These are phyloP conservation scores for Triops longicaudatus DNA, from an alignment of 1,140 invertebrate species.

Conservation along the genomic window DNA sequence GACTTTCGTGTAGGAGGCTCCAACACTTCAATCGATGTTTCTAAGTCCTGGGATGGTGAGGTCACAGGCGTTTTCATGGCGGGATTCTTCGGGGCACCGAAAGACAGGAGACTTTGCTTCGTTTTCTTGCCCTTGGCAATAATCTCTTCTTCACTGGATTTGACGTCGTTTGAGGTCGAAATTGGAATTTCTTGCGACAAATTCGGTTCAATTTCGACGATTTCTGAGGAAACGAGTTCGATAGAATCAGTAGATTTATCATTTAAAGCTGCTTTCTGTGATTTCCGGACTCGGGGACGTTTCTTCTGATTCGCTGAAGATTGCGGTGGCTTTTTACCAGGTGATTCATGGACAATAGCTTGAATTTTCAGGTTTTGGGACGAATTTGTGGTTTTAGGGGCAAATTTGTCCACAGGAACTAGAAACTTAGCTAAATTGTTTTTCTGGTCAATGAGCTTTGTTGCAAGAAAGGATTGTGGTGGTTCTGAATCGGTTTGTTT, in stretches of 20 bases:
- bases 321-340: background rate
- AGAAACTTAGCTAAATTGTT: background rate
- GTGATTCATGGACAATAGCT: background rate
- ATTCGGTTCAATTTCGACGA: background rate
- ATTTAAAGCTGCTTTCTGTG: background rate
- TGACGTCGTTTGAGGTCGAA: background rate
- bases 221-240: background rate
- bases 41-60: background rate
- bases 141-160: background rate
- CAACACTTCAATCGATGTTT: background rate
- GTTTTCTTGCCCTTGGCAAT: background rate
- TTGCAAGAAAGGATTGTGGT: background rate
- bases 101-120: background rate
- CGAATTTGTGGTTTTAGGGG: background rate
- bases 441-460: background rate
- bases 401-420: background rate
- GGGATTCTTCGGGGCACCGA: background rate
- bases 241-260: background rate
- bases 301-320: background rate
- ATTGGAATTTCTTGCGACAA: background rate
- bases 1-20: background rate
- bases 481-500: background rate
- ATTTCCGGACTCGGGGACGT: background rate
- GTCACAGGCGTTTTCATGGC: background rate
- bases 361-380: background rate